These are phyloP conservation scores for Clostera curtula DNA, from an alignment of 2,888 invertebrate genomes.

Conservation along the genomic window DNA sequence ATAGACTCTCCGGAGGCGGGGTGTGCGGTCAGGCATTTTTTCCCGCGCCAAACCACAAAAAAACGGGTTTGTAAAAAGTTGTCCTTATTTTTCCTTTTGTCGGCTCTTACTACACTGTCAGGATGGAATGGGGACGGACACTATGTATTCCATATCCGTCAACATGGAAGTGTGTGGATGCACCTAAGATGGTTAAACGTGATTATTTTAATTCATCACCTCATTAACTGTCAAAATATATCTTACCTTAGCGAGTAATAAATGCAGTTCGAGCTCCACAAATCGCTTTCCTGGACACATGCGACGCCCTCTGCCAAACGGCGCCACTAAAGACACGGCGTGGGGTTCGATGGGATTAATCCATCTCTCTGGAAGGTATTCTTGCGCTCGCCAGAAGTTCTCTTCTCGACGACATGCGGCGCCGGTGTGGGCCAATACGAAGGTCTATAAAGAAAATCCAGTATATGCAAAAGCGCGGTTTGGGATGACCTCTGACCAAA, in stretches of 20 bases:
- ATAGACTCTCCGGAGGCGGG: too few species aligned
- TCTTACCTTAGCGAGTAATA: constrained; percentile 80
- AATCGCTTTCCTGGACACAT: constrained; percentile 91
- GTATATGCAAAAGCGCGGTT: constrained; percentile 16
- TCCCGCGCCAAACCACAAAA: too few species aligned
- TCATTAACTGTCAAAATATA: too few species aligned
- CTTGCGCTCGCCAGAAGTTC: constrained; percentile 82
- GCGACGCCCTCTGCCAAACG: constrained; percentile 86
- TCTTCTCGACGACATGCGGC: constrained; percentile 84
- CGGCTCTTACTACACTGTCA: too few species aligned
- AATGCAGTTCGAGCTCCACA: constrained; percentile 84
- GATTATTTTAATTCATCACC: too few species aligned
- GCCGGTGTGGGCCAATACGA: constrained; percentile 87
- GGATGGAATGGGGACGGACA: too few species aligned
- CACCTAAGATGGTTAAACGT: too few species aligned
- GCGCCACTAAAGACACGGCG: constrained; percentile 80
- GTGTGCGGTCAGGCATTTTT: too few species aligned
- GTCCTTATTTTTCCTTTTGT: too few species aligned
- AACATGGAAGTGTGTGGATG: too few species aligned
- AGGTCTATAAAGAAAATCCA: constrained; percentile 68
- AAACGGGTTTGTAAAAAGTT: too few species aligned
- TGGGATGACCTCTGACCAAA: too few species aligned
- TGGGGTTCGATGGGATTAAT: constrained; percentile 66
- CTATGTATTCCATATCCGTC: constrained; percentile 5
- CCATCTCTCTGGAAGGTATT: constrained; percentile 88